Evolutionary conservation across 1,140 invertebrate genomes (phyloP), one percentile per base, ranked within the genome.

Genomic region (Drosophila biarmipes): DNA sequence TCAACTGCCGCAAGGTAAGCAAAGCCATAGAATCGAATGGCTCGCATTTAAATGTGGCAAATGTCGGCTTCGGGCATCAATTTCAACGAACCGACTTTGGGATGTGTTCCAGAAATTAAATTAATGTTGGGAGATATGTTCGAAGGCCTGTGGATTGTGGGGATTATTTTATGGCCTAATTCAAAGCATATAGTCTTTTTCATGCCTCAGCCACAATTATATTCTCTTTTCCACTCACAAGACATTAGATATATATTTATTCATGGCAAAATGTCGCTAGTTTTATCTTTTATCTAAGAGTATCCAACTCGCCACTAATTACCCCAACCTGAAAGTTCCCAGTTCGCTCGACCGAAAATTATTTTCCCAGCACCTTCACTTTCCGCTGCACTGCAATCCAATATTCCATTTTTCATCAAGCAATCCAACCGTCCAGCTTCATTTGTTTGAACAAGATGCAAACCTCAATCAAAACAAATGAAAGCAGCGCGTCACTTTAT

Each of bases 391-490:
- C 14, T 31, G 19, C 46, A 38, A 69, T 69, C 46, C 27, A 78
- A 84, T 84, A 54, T 68, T 72, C 56, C 42, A 58, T 63, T 62
- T 55, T 67, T 62, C 56, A 63, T 55, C 51, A 53, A 55, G 38
- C 57, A 52, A 40, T 69, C 37, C 38, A 72, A 17, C 45, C 35
- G 61, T 58, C 58, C 55, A 66, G 58, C 68, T 72, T 69, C 48
- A 37, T 49, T 53, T 51, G 29, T 27, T 40, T 51, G 31, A 40
- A 59, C 29, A 29, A 66, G 40, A 57, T 63, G 67, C 59, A 54
- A 67, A 62, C 68, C 61, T 56, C 68, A 82, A 78, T 78, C 74
- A 78, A 57, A 78, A 59, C 49, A 82, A 82, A 69, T 66, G 49
- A 63, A 78, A 73, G 49, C 68, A 68, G 45, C 57, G 54, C 58